These are phyloP conservation scores for Caenorhabditis tropicalis DNA, from an alignment of 1,140 invertebrate genomes.

Conservation along the genomic window DNA sequence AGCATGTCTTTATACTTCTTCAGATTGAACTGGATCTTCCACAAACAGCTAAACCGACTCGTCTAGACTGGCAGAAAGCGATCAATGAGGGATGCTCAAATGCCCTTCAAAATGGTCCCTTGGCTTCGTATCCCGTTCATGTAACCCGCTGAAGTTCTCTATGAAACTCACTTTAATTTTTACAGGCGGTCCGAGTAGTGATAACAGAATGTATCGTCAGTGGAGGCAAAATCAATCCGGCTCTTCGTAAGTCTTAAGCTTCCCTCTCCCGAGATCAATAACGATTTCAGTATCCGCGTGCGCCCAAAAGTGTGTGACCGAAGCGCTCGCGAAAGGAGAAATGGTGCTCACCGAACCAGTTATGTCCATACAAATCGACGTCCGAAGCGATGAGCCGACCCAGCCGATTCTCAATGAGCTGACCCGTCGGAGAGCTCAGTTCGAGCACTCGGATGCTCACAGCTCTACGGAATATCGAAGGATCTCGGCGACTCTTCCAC, in stretches of 20 bases:
- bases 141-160: slow-evolving; percentile 19
- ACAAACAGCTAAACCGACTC: slow-evolving; percentile 57
- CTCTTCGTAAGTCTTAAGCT: slow-evolving; percentile 34
- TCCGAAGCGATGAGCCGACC: neutral
- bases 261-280: neutral
- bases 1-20: neutral
- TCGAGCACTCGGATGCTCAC: neutral
- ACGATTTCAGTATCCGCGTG: slow-evolving; percentile 46
- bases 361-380: slow-evolving; percentile 19
- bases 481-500: neutral
- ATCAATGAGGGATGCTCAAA: slow-evolving; percentile 74
- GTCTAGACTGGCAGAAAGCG: slow-evolving; percentile 73
- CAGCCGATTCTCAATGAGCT: slow-evolving; percentile 42
- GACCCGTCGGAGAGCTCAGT: neutral
- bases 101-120: slow-evolving; percentile 74
- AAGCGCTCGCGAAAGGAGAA: neutral
- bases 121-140: slow-evolving; percentile 77
- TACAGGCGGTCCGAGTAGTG: slow-evolving; percentile 17
- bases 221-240: slow-evolving; percentile 44
- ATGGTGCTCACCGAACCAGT: slow-evolving; percentile 39
- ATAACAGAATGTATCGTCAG: slow-evolving; percentile 20
- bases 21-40: slow-evolving; percentile 65
- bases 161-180: neutral
- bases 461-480: neutral
- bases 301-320: slow-evolving; percentile 48